Percentiles rank a stretch among this genome's conserved stretches.
Evolutionary conservation across 2,888 invertebrate genomes (phyloP).

Genomic region (Drosophila nr. perissopoda): DNA sequence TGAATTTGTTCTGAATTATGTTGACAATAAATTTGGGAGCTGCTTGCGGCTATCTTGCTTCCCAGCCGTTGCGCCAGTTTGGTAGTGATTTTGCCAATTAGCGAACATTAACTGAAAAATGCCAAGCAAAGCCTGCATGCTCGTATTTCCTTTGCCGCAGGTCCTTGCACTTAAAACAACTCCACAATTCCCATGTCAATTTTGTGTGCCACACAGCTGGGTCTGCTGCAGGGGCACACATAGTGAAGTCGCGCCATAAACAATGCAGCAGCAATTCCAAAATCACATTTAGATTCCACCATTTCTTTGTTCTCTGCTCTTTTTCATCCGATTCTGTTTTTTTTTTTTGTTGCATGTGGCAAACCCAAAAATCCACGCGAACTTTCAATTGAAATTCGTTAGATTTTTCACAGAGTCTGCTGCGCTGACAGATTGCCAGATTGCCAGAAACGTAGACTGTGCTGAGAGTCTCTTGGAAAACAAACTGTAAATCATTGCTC

Average conservation of each 20-base stretch:
- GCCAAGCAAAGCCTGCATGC: conserved; percentile 7
- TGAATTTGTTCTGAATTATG: conserved; percentile 53
- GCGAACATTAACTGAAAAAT: conserved; percentile 27
- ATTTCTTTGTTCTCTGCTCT: conserved; percentile 2
- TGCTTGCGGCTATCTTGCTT: conserved; percentile 13
- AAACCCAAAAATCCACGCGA: conserved; percentile 27
- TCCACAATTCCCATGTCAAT: conserved; percentile 43
- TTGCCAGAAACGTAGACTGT: not conserved
- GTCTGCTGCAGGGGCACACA: not conserved
- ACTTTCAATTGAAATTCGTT: conserved; percentile 48
- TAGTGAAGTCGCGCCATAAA: conserved; percentile 17
- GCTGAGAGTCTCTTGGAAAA: conserved; percentile 12
- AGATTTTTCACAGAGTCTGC: conserved; percentile 30
- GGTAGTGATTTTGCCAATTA: conserved; percentile 51
- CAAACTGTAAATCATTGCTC: conserved; percentile 38
- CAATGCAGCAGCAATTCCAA: conserved; percentile 34
- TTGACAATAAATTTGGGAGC: conserved; percentile 44
- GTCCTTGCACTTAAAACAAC: not conserved
- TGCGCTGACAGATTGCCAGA: conserved; percentile 23
- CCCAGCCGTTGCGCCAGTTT: not conserved
- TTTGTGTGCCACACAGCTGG: conserved; percentile 10
- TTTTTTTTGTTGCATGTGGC: not conserved
- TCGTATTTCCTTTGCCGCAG: not conserved
- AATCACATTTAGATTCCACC: conserved; percentile 21
- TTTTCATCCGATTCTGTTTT: not conserved